These are phyloP conservation scores for Andricus curvator DNA, from an alignment of 2,888 invertebrate genomes.

Conservation along the genomic window DNA sequence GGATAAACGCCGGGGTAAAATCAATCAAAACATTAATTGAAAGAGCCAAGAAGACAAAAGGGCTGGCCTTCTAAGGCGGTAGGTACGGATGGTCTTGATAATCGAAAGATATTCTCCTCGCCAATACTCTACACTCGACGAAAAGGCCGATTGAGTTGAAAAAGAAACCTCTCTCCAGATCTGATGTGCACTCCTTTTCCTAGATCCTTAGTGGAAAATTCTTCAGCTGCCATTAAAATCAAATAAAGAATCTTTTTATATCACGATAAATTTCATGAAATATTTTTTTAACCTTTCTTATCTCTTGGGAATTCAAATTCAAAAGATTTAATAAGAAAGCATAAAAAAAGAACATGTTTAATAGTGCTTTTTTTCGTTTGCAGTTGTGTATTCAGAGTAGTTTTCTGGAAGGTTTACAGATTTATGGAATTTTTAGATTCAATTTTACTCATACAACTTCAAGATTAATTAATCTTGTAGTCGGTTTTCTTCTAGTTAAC, in stretches of 20 bases:
- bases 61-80: slow-evolving; percentile 68
- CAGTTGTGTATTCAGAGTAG: too few species aligned
- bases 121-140: slow-evolving; percentile 63
- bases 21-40: slow-evolving; percentile 79
- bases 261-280: not conserved
- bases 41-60: slow-evolving; percentile 77
- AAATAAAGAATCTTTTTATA: not conserved
- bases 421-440: too few species aligned
- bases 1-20: slow-evolving; percentile 66
- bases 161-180: slow-evolving; percentile 50
- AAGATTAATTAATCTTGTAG: too few species aligned
- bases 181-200: slow-evolving; percentile 43
- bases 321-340: too few species aligned
- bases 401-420: too few species aligned
- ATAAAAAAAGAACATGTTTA: too few species aligned
- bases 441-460: too few species aligned
- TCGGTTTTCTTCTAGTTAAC: too few species aligned
- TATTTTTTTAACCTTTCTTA: not conserved
- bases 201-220: not conserved
- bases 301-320: not conserved
- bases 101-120: slow-evolving; percentile 74
- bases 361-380: too few species aligned
- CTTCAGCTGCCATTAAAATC: not conserved
- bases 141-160: slow-evolving; percentile 51
- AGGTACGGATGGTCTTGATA: slow-evolving; percentile 73